Percentiles rank a stretch among this genome's conserved stretches.
Evolutionary conservation across 2,888 invertebrate species (phyloP).

Genomic region (Bhutanitis thaidina): DNA sequence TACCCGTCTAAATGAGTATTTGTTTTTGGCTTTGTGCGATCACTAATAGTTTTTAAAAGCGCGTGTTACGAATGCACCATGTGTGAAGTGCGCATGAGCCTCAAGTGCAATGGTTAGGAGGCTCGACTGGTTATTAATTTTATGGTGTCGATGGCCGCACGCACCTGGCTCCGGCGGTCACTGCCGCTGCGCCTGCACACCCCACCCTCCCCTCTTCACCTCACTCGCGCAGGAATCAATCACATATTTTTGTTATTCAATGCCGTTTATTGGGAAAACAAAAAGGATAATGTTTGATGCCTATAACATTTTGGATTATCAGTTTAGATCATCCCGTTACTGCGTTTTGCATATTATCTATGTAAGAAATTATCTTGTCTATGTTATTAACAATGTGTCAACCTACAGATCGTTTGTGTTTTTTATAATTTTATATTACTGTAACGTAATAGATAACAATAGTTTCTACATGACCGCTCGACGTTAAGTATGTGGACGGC

Average conservation of each 20-base stretch:
- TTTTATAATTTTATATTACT: not conserved
- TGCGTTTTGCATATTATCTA: not conserved
- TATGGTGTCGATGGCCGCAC: conserved; percentile 79
- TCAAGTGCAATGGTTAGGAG: conserved; percentile 69
- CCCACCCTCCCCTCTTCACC: conserved; percentile 21
- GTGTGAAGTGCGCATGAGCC: conserved; percentile 55
- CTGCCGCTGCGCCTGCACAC: conserved; percentile 51
- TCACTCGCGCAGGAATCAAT: conserved; percentile 48
- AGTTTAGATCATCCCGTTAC: too few relatives aligned
- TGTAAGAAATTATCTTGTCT: conserved; percentile 4
- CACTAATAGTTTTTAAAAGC: conserved; percentile 22
- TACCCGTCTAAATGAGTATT: conserved; percentile 17
- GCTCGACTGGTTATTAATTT: conserved; percentile 78
- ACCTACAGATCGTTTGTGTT: not conserved
- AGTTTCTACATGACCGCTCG: conserved; percentile 8
- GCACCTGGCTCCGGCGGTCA: conserved; percentile 75
- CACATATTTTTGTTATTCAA: conserved; percentile 40
- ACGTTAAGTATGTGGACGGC: conserved; percentile 49
- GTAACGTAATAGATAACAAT: conserved; percentile 15
- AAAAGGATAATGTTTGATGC: not conserved
- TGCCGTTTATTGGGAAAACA: conserved; percentile 3
- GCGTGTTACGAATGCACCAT: conserved; percentile 28
- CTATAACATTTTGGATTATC: too few relatives aligned
- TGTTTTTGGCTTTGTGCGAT: conserved; percentile 20
- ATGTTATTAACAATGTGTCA: not conserved